Conservation (phyloP, 2,113 vertebrate species). For the Oryzias woworae region DNA sequence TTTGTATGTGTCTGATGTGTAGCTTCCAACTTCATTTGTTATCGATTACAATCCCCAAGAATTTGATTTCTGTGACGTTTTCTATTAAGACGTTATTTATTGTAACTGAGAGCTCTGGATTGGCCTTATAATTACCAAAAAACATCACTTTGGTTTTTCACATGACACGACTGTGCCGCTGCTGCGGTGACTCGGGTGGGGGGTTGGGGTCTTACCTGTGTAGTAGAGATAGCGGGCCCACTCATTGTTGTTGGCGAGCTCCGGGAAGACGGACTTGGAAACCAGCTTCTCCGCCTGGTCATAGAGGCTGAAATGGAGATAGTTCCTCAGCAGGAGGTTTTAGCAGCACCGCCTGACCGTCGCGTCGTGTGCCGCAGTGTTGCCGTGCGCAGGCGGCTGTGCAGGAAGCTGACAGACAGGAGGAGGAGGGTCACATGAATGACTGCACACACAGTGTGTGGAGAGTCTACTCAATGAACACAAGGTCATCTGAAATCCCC, state of each 20-base stretch:
- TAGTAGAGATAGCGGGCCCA: constrained; percentile 99
- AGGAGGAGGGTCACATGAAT: background rate
- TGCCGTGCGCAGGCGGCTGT: constrained; percentile 91
- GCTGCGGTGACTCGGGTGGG: background rate
- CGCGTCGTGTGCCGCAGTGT: constrained; percentile 90
- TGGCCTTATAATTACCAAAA: too few species aligned
- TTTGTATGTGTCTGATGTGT: too few species aligned
- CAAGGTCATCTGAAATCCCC: too few species aligned
- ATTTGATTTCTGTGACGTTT: too few species aligned
- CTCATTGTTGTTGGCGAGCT: constrained; percentile 98
- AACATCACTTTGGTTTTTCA: too few species aligned
- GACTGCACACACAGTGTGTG: background rate
- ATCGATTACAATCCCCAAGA: too few species aligned
- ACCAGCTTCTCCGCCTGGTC: constrained; percentile 98
- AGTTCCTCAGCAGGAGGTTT: constrained; percentile 97
- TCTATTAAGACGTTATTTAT: too few species aligned
- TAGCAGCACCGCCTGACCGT: constrained; percentile 93
- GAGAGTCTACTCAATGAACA: background rate
- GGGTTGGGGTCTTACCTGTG: constrained; percentile 78
- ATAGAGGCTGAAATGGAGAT: constrained; percentile 94
- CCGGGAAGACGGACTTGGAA: constrained; percentile 95
- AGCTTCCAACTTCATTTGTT: too few species aligned
- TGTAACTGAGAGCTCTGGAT: too few species aligned
- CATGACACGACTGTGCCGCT: too few species aligned
- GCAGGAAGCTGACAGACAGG: constrained; percentile 79